These are phyloP conservation scores for Motacilla tschutschensis DNA, from an alignment of 2,113 vertebrate species.

Conservation along the genomic window DNA sequence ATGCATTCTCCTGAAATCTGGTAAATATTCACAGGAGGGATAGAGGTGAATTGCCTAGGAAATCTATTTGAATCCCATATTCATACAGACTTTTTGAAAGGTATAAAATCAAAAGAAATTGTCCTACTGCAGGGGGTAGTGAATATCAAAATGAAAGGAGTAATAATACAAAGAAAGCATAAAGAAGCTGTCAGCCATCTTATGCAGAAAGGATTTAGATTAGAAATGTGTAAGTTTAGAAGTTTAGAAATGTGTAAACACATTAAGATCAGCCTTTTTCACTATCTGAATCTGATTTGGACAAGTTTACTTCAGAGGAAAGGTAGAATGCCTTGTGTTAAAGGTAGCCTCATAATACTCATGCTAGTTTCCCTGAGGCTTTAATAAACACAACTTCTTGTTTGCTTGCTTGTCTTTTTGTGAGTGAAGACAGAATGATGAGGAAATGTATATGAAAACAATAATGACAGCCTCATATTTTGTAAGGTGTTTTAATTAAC, in stretches of 20 bases:
- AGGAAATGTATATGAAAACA: background rate
- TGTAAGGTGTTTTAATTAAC: constrained; percentile 33
- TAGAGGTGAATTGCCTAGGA: background rate
- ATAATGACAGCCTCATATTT: background rate
- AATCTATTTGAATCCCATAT: background rate
- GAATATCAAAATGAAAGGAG: background rate
- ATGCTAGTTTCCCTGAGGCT: background rate
- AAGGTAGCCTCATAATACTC: background rate
- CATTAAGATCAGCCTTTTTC: background rate
- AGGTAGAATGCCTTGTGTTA: background rate
- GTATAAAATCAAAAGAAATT: constrained; percentile 46
- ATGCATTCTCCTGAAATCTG: background rate
- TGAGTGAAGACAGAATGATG: background rate
- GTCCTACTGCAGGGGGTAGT: background rate
- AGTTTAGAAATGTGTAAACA: background rate
- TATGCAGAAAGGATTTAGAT: background rate
- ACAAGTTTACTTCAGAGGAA: background rate
- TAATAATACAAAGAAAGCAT: background rate
- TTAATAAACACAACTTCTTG: background rate
- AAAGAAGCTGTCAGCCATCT: background rate
- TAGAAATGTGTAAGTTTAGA: background rate
- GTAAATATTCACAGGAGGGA: background rate
- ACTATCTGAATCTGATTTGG: background rate
- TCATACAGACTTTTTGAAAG: constrained; percentile 14
- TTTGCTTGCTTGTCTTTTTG: background rate